Base-by-base conservation (phyloP, 2,113 vertebrate genomes). In the Setophaga petechia region DNA sequence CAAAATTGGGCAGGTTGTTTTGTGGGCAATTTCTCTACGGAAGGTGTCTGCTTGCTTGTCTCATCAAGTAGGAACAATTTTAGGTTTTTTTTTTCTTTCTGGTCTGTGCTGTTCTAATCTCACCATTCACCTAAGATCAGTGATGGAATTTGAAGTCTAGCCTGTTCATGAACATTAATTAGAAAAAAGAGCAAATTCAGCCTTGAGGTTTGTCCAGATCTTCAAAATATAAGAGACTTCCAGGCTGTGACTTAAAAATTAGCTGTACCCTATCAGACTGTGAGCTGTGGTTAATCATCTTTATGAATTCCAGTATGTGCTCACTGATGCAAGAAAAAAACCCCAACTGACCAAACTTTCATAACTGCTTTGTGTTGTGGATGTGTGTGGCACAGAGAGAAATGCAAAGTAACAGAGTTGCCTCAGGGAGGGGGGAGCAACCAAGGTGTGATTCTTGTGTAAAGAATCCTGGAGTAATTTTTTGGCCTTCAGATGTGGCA, bases 211-310 rank as follows among this genome's bases (percentile, higher is more conserved):
- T 68, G 11, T 30, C 7, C 17, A 8, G 11, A 15, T 46, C 15
- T 57, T 87, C 22, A 54, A 71, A 83, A 41, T 57, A 49, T 52
- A 35, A 89, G 39, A 41, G 5, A 43, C 16, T n/a, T 33, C 11
- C 27, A 89, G 51, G 16, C 10, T 65, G 19, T 47, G 24, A 30
- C 47, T 66, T 57, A 72, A 59, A 84, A 47, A 49, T 44, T 41
- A 84, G 8, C 30, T n/a, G 2, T 47, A 43, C 5, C 35, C 2
- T 25, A 59, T 43, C 44, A 57, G 6, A 37, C 35, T 78, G 9
- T 21, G 27, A 61, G 15, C 20, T 85, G 24, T n/a, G 11, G 5
- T 58, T 84, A 65, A 54, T 57, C 8, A 0, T 0, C 4, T 51
- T 74, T 74, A 59, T 66, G 74, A 58, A 89, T 75, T 63, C 31